Evolutionary conservation across 2,797 vertebrate species (phyloP), one percentile per base, ranked within the genome.

Genomic region (Aulostomus chinensis): DNA sequence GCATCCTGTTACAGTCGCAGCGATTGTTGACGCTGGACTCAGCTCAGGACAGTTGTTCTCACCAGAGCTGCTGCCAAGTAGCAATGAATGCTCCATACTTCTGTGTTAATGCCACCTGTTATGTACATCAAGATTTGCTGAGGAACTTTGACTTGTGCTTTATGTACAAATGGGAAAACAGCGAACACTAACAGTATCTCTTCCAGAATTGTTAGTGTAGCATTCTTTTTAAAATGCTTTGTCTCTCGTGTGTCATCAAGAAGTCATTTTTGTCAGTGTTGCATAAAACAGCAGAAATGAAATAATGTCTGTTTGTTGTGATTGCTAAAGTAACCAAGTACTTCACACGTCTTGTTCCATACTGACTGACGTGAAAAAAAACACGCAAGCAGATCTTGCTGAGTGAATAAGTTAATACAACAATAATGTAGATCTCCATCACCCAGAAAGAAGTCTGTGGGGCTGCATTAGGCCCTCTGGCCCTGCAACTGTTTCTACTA

Each of bases 81-180:
- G 10, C 46, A 72, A 45, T 31, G 13, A 72, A 42, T 18, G 47
- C 61, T 48, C 62, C 33, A 17, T 35, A 8, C 43, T 56, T n/a
- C 16, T 30, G 26, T 43, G 56, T 46, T 16, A 18, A 36, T 24
- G 41, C 55, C 79, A 83, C 76, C 84, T 86, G 85, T 79, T 86
- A 65, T 75, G 34, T 74, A 24, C 80, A 85, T 86, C 77, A 81
- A 48, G 35, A 53, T 47, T 76, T 78, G 43, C 52, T 61, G 13
- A 67, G 67, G 49, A 46, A 5, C 49, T 62, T 58, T 21, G 9
- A 41, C 45, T 50, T 33, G 61, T 61, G 65, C 49, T 73, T 35
- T 26, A 56, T 59, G 52, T 57, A 53, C 57, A 38, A 59, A 49
- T 72, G 70, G 76, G 74, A 77, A 71, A 80, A 70, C 45, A 53